phyloP scores from a whole-genome alignment of 2,797 vertebrate genomes.

The Lagocephalus sceleratus region DNA sequence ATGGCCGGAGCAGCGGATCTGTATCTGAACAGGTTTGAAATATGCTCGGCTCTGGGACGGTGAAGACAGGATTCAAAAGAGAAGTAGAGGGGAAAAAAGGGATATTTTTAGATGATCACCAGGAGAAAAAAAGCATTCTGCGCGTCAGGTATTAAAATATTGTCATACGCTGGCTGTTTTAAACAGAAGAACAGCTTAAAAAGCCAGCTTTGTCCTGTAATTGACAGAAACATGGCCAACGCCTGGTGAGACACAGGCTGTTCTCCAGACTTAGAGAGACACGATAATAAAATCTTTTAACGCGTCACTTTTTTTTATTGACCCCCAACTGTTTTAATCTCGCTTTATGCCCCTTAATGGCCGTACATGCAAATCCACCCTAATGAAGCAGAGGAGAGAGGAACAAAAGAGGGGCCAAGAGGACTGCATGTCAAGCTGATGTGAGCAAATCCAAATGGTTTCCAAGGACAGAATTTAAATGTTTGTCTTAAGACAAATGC shows the following conservation, averaged over 20 bases:
- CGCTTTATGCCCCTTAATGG: conserved; percentile 57
- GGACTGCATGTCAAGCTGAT: too few species aligned
- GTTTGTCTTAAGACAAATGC: too few species aligned
- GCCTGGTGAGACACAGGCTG: conserved; percentile 52
- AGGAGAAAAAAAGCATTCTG: conserved; percentile 29
- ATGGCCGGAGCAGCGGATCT: conserved; percentile 30
- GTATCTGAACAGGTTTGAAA: conserved; percentile 24
- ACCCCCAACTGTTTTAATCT: conserved; percentile 67
- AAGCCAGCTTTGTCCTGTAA: conserved; percentile 8
- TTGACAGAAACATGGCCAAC: conserved; percentile 17
- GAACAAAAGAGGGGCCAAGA: background rate
- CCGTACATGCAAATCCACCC: conserved; percentile 41
- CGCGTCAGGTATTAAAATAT: conserved; percentile 26
- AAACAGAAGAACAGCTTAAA: conserved; percentile 27
- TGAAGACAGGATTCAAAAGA: conserved; percentile 23
- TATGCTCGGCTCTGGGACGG: conserved; percentile 1
- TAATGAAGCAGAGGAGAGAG: conserved; percentile 48
- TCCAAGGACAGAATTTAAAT: too few species aligned
- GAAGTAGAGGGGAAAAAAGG: too few species aligned
- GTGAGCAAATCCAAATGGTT: too few species aligned
- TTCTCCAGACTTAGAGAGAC: conserved; percentile 43
- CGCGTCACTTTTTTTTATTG: conserved; percentile 55
- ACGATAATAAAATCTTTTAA: conserved; percentile 62
- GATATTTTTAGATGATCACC: conserved; percentile 18
- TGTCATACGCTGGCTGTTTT: conserved; percentile 34